phyloP scores from a whole-genome alignment of 2,797 vertebrate genomes.

The Nyctibius grandis region DNA sequence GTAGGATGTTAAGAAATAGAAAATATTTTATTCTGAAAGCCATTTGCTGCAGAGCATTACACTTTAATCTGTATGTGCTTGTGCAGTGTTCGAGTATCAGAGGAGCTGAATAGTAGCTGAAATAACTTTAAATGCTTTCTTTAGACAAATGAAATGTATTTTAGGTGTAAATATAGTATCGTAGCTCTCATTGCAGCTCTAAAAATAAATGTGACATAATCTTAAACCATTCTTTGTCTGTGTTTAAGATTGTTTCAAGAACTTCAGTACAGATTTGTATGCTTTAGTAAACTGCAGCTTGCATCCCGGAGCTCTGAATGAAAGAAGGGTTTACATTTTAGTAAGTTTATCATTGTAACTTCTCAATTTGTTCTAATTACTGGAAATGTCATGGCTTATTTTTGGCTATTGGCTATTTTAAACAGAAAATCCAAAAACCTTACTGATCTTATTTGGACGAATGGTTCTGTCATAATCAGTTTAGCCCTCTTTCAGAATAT shows the following conservation, averaged over 20 bases:
- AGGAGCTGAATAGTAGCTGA: slow-evolving; percentile 16
- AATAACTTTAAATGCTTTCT: slow-evolving; percentile 19
- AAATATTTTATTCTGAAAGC: slow-evolving; percentile 26
- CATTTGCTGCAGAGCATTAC: slow-evolving; percentile 32
- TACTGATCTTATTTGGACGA: background rate
- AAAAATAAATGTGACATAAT: background rate
- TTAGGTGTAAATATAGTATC: background rate
- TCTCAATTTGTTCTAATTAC: slow-evolving; percentile 25
- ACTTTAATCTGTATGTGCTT: background rate
- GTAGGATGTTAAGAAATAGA: slow-evolving; percentile 60
- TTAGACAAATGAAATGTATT: background rate
- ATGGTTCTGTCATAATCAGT: background rate
- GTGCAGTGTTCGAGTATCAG: background rate
- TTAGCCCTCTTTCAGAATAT: background rate
- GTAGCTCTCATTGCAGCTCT: background rate
- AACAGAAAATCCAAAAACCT: background rate
- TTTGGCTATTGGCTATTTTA: background rate
- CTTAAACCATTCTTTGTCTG: background rate
- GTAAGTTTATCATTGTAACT: slow-evolving; percentile 12
- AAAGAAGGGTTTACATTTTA: slow-evolving; percentile 9
- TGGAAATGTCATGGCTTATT: background rate
- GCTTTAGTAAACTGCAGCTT: slow-evolving; percentile 14
- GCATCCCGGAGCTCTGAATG: background rate
- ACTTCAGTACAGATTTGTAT: background rate
- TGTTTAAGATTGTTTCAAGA: slow-evolving; percentile 28